Base-by-base conservation (phyloP, 2,113 vertebrate species). In the Suncus etruscus region DNA sequence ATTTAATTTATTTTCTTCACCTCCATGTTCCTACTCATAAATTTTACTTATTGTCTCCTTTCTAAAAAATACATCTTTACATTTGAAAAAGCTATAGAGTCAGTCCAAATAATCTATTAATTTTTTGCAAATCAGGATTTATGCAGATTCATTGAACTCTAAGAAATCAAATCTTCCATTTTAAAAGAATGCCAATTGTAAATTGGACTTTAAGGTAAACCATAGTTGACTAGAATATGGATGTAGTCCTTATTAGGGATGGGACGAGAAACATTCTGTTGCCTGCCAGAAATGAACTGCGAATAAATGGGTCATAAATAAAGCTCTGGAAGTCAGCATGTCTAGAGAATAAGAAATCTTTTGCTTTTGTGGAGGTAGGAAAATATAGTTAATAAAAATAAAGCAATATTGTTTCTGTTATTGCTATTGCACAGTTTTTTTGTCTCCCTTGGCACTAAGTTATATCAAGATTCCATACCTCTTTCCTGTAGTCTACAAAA, bases 21-120 rank as follows among this genome's bases (percentile, higher is more conserved):
- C 78, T 86, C 47, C 15, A n/a, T 45, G 81, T 86, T 68, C 61
- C 11, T n/a, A 82, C 7, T 83, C 70, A 91, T 20, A 66, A 31
- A 29, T 51, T 68, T 78, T 47, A 20, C 50, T 74, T 92, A n/a
- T 83, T 87, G 68, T 74, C 1, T 11, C 9, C 14, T n/a, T 5
- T 39, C 66, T 72, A 27, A 84, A 86, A 51, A 82, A 39, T 5
- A 27, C 32, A 14, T 61, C 2, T 39, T 31, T 3, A 9, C 47
- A 73, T 47, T 87, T 48, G 10, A 51, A 82, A 86, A 77, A 79
- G 47, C 29, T 51, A n/a, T 47, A 76, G 39, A 39, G 48, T 86
- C n/a, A 89, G 16, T 50, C 73, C 77, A 81, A 81, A 72, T 24
- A 58, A 65, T 69, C 5, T 11, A 24, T 39, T 63, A 50, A 74